These are phyloP conservation scores for Automeris io DNA, from an alignment of 2,888 invertebrate genomes.

Conservation along the genomic window DNA sequence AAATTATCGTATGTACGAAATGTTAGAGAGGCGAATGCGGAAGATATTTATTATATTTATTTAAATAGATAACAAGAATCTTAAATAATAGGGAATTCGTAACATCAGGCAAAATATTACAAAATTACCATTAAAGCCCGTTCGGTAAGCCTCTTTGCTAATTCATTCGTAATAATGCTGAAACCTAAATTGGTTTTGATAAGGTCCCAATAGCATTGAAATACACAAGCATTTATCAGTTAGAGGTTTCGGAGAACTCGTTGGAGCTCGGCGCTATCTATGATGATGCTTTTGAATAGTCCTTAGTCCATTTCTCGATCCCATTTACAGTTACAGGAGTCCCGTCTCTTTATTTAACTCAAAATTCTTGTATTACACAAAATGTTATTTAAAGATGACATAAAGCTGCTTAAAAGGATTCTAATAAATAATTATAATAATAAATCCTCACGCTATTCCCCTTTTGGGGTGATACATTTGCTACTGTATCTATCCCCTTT, in stretches of 20 bases:
- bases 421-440: too few species aligned
- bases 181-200: slow-evolving; percentile 7
- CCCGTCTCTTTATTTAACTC: background rate
- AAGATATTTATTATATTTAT: too few species aligned
- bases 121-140: slow-evolving; percentile 1
- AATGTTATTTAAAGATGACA: background rate
- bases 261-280: background rate
- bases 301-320: background rate
- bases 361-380: background rate
- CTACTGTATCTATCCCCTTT: too few species aligned
- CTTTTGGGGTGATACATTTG: too few species aligned
- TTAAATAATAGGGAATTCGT: background rate
- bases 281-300: background rate
- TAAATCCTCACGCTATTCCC: too few species aligned
- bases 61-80: too few species aligned
- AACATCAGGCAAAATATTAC: background rate
- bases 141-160: slow-evolving; percentile 5
- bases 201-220: slow-evolving; percentile 5
- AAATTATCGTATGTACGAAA: too few species aligned
- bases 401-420: background rate
- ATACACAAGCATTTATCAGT: slow-evolving; percentile 4
- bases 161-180: slow-evolving; percentile 7
- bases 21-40: too few species aligned
- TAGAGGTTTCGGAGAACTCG: background rate
- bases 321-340: background rate